phyloP scores from a whole-genome alignment of 2,797 vertebrate genomes.

The Propithecus perrieri region DNA sequence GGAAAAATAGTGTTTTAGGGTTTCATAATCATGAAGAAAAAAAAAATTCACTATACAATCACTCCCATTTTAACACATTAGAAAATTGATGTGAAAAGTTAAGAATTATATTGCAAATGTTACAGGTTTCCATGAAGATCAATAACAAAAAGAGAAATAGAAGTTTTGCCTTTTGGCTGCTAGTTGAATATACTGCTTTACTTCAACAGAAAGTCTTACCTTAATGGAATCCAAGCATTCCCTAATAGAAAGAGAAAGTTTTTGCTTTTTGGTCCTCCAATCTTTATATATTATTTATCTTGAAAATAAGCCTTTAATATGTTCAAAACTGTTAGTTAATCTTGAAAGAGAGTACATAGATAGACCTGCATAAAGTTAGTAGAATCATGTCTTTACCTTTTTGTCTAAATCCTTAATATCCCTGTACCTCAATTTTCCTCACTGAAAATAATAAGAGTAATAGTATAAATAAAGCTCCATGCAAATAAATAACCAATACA shows the following conservation, averaged over 20 bases:
- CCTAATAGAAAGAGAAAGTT: background rate
- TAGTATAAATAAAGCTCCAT: background rate
- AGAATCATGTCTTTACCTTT: background rate
- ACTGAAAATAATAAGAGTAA: background rate
- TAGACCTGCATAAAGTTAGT: background rate
- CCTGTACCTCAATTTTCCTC: background rate
- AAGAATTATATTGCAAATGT: background rate
- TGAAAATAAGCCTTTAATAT: constrained; percentile 28
- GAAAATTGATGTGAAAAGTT: background rate
- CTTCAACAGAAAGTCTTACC: background rate
- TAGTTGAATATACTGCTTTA: background rate
- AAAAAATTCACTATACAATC: background rate
- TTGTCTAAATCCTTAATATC: background rate
- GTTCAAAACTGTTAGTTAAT: background rate
- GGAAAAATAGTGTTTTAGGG: background rate
- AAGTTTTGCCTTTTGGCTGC: background rate
- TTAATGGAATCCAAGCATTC: background rate
- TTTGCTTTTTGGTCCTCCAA: background rate
- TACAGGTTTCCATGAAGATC: background rate
- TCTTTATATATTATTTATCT: background rate
- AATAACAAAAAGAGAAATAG: background rate
- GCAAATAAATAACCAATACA: background rate
- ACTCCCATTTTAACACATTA: background rate
- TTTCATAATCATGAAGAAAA: background rate
- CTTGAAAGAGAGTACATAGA: background rate